Evolutionary conservation across 2,113 vertebrate species (phyloP).

Genomic region (Pelvicachromis taeniatus): DNA sequence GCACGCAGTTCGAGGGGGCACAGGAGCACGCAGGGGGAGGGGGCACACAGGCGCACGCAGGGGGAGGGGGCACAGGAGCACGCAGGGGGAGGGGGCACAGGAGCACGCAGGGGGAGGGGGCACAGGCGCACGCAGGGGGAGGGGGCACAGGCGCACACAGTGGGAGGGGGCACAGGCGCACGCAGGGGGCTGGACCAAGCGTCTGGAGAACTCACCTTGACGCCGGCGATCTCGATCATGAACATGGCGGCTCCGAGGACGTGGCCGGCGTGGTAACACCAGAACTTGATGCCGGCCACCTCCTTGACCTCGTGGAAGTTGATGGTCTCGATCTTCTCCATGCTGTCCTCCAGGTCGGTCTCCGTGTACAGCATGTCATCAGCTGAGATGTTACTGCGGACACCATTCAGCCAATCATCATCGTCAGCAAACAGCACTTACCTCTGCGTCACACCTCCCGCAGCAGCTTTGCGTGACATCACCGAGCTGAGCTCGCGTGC

Average conservation of each 20-base stretch:
- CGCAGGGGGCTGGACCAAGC: neutral
- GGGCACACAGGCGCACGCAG: no score
- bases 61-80: no score
- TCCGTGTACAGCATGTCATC: slow-evolving; percentile 99
- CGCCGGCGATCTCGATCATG: slow-evolving; percentile 98
- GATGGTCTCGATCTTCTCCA: slow-evolving; percentile 99
- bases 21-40: no score
- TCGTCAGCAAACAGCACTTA: neutral
- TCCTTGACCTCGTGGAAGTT: slow-evolving; percentile 99
- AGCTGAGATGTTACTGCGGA: slow-evolving; percentile 90
- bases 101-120: no score
- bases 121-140: no score
- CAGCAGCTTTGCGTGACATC: no score
- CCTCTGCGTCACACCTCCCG: neutral
- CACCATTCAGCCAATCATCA: neutral
- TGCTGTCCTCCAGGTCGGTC: slow-evolving; percentile 95
- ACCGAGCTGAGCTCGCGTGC: neutral
- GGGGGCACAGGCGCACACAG: neutral
- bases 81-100: no score
- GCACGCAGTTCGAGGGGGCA: no score
- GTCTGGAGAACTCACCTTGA: slow-evolving; percentile 78
- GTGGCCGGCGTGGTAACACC: slow-evolving; percentile 96
- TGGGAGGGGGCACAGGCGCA: no score
- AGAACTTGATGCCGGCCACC: slow-evolving; percentile 97
- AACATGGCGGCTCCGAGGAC: slow-evolving; percentile 98